These are phyloP conservation scores for Byasa hedistus DNA, from an alignment of 2,888 invertebrate species.

Conservation along the genomic window DNA sequence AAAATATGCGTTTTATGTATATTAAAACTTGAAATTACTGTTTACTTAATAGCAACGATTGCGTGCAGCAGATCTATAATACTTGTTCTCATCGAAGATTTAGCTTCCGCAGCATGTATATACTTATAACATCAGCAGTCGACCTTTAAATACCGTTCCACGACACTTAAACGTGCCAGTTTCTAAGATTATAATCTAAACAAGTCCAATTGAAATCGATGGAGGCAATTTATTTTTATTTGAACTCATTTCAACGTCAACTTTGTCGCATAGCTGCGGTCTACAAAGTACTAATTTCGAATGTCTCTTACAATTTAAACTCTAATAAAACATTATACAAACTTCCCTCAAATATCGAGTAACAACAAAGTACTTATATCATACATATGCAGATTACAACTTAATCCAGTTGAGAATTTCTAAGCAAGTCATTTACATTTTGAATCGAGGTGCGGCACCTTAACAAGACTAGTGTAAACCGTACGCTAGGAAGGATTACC, in stretches of 20 bases:
- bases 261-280: background rate
- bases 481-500: constrained; percentile 64
- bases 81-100: constrained; percentile 18
- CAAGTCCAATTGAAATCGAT: constrained; percentile 28
- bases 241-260: constrained; percentile 15
- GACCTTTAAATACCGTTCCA: constrained; percentile 27
- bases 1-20: background rate
- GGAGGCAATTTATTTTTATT: constrained; percentile 30
- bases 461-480: constrained; percentile 56
- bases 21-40: background rate
- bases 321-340: background rate
- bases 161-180: constrained; percentile 29
- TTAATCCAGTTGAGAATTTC: constrained; percentile 59
- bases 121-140: constrained; percentile 9
- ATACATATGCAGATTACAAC: constrained; percentile 61
- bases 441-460: constrained; percentile 57
- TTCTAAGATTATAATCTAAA: constrained; percentile 29
- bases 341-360: constrained; percentile 7
- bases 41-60: constrained; percentile 17
- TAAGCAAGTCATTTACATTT: constrained; percentile 66
- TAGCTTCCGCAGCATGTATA: constrained; percentile 18
- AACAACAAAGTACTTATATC: constrained; percentile 42
- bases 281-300: background rate
- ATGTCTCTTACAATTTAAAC: background rate
- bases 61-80: constrained; percentile 10